Base-by-base conservation (phyloP, 2,113 vertebrate species). In the Scartelaos histophorus region DNA sequence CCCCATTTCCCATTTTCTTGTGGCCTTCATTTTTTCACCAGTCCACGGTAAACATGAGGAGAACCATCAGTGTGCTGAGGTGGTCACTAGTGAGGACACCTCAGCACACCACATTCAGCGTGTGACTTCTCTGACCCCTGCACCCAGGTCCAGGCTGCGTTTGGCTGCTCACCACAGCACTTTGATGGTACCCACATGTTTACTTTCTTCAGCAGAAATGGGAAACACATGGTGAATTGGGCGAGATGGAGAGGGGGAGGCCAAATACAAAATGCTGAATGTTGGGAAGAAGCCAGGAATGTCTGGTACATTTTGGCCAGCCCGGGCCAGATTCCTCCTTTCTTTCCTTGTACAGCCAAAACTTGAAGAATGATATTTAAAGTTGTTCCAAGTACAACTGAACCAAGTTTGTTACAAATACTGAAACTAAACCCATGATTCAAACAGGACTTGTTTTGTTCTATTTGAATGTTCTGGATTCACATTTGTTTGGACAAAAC, bases 201-300 rank as follows among this genome's bases (percentile, higher is more conserved):
- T 85, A 80, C 84, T 83, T 82, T 79, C 72, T 88, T 84, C 78
- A 71, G 73, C 68, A 87, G 89, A 38, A 90, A 92, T 88, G 84
- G 80, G 73, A 90, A 91, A 89, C 89, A 90, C 83, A 90, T 91
- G 88, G 69, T 67, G 81, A 70, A 78, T 73, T 85, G 86, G 85
- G 82, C 64, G 78, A 90, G 81, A 81, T 86, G 70, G 69, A 58
- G 74, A 35, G 54, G 57, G 51, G 49, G 64, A 43, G 22, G 76
- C 58, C 60, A 35, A 80, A 80, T 61, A 73, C 25, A 81, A 80
- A 90, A 85, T 75, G 69, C 79, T 82, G 73, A 35, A 80, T 75
- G 71, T 76, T 90, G 85, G 80, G 83, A 71, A 77, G 13, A 22
- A 67, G 87, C 87, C 84, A 88, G 82, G 88, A 91, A 90, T 90